Evolutionary conservation across 1,140 invertebrate genomes (phyloP), one percentile per base, ranked within the genome.

Genomic region (Drosophila insularis): DNA sequence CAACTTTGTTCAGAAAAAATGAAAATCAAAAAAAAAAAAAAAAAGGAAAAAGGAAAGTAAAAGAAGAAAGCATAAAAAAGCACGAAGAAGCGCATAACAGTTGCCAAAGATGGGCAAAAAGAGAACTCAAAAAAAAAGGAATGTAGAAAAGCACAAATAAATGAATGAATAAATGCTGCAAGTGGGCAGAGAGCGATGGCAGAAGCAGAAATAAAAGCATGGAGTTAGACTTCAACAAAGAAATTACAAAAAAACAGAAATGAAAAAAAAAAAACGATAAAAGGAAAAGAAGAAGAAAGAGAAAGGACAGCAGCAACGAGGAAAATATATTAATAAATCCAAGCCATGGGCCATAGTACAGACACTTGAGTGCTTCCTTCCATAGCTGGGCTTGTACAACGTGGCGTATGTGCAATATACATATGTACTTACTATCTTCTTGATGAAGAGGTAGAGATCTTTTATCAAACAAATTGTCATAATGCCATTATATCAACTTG

Each of bases 81-180:
- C 43, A 50, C 43, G 58, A 40, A 50, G 54, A 46, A 55, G 67
- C 59, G 64, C 68, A 75, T 75, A 79, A 75, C 76, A 76, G 64
- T 79, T 71, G 70, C 68, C 55, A 71, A 71, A 67, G 60, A 58
- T 65, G 61, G 31, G 37, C 13, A 2, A 19, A 35, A 63, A 35
- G 40, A 61, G 43, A 56, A 53, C 54, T 43, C 7, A 43, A 54
- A 53, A 60, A 55, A 54, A 63, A 58, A 46, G 54, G 59, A 71
- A 75, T 60, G 54, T 74, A 67, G 63, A 71, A 80, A 80, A 81
- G 84, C 80, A 80, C 84, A 89, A 89, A 89, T 89, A 89, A 89
- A 89, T 89, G 84, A 89, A 89, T 89, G 84, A 84, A 89, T 89
- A 89, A 89, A 87, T 84, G 74, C 84, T 71, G 64, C 63, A 35